Conservation (phyloP, 2,113 vertebrate genomes). For the Connochaetes taurinus region DNA sequence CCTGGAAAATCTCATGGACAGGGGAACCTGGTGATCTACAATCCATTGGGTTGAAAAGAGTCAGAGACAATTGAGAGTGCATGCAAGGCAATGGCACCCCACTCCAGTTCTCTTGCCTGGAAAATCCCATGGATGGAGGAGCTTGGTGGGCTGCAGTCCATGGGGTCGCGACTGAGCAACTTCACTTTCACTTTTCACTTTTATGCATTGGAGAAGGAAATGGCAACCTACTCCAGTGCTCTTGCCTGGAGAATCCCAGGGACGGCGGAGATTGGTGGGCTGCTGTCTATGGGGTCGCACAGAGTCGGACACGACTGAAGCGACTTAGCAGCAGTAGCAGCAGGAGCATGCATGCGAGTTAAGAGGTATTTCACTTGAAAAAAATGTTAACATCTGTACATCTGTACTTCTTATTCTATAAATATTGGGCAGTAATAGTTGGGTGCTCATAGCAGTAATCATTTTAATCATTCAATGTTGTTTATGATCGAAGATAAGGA, state of each 20-base stretch:
- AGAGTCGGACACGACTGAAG: too few species aligned
- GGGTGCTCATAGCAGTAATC: not conserved
- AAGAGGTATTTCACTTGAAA: not conserved
- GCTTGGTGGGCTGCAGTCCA: too few species aligned
- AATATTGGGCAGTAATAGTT: not conserved
- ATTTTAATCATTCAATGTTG: not conserved
- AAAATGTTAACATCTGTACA: not conserved
- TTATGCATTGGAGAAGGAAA: too few species aligned
- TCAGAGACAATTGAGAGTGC: not conserved
- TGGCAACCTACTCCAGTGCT: too few species aligned
- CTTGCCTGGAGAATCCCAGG: too few species aligned
- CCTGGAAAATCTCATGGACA: not conserved
- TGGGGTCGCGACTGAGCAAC: too few species aligned
- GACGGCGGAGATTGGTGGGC: too few species aligned
- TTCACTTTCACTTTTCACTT: too few species aligned
- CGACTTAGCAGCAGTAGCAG: too few species aligned
- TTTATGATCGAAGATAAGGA: not conserved
- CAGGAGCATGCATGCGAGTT: not conserved
- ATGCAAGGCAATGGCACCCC: not conserved
- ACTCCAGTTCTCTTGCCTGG: too few species aligned
- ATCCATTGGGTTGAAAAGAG: not conserved
- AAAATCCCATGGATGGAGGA: too few species aligned
- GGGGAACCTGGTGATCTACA: not conserved
- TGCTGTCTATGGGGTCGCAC: too few species aligned
- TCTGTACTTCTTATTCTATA: not conserved